A percentile compares a stretch with the other conserved stretches of the same genome.
Conservation (phyloP, 2,888 invertebrate genomes). For the Deladenus siricidicola region DNA sequence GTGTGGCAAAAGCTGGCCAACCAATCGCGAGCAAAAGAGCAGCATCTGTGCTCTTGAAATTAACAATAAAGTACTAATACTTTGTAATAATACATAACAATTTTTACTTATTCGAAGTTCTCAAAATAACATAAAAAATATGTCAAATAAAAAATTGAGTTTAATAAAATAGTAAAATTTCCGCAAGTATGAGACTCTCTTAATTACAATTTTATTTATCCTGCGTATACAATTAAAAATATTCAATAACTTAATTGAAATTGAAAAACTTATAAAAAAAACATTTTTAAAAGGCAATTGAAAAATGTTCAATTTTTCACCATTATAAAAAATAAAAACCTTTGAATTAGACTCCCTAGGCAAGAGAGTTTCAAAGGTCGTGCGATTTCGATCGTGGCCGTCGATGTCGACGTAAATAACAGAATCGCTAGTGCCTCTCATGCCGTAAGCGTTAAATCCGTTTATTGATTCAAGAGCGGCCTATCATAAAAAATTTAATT, state of each 20-base stretch:
- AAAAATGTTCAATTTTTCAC: no score
- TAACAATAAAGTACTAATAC: neutral
- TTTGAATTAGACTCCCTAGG: constrained; percentile 97
- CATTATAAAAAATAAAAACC: constrained; percentile 60
- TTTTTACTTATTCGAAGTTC: no score
- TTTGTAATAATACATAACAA: no score
- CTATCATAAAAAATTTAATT: constrained; percentile 58
- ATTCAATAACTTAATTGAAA: no score
- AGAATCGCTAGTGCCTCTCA: constrained; percentile 92
- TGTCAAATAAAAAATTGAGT: neutral
- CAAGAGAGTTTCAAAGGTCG: constrained; percentile 93
- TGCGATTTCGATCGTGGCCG: constrained; percentile 94
- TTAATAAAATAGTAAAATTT: neutral
- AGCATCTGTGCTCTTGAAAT: constrained; percentile 77
- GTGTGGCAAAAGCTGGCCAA: constrained; percentile 95
- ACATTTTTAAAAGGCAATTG: no score
- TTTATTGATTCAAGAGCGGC: constrained; percentile 96
- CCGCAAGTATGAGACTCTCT: no score
- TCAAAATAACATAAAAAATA: no score
- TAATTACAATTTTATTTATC: no score
- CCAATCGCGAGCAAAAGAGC: constrained; percentile 84
- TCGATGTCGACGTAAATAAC: constrained; percentile 98
- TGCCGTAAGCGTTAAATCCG: constrained; percentile 94
- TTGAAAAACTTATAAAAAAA: no score
- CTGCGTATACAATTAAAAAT: no score